These are phyloP conservation scores for Siphonodentalium dalli DNA, from an alignment of 2,888 invertebrate species.

Conservation along the genomic window DNA sequence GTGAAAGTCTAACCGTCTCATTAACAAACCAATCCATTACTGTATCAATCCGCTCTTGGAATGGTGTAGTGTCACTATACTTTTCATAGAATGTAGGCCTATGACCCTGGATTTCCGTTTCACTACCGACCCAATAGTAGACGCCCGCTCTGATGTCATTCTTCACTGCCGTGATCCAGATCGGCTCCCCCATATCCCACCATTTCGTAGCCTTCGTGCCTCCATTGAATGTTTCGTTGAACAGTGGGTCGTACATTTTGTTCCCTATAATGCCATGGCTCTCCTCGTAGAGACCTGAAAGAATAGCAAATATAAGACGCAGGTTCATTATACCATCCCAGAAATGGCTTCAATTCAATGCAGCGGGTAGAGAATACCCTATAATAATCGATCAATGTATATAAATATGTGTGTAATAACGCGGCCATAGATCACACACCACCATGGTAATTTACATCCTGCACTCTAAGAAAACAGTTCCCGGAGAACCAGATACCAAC, in stretches of 20 bases:
- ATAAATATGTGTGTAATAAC: too few relatives aligned
- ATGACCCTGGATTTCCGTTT: slow-evolving; percentile 67
- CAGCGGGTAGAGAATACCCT: too few relatives aligned
- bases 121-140: slow-evolving; percentile 74
- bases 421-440: too few relatives aligned
- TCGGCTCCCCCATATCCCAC: slow-evolving; percentile 54
- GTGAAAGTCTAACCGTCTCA: slow-evolving; percentile 35
- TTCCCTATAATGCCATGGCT: slow-evolving; percentile 75
- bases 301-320: too few relatives aligned
- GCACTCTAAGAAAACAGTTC: too few relatives aligned
- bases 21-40: slow-evolving; percentile 65
- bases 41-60: slow-evolving; percentile 70
- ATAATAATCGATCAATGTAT: too few relatives aligned
- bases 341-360: too few relatives aligned
- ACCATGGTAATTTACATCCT: too few relatives aligned
- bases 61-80: slow-evolving; percentile 67
- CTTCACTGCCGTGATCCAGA: slow-evolving; percentile 67
- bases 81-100: slow-evolving; percentile 56
- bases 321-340: too few relatives aligned
- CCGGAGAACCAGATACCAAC: too few relatives aligned
- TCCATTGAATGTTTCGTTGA: slow-evolving; percentile 40
- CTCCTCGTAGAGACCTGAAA: slow-evolving; percentile 73
- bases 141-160: slow-evolving; percentile 68
- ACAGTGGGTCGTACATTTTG: slow-evolving; percentile 69
- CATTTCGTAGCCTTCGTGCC: slow-evolving; percentile 35